Conservation (phyloP, 2,888 invertebrate species). For the Limenitis camilla region DNA sequence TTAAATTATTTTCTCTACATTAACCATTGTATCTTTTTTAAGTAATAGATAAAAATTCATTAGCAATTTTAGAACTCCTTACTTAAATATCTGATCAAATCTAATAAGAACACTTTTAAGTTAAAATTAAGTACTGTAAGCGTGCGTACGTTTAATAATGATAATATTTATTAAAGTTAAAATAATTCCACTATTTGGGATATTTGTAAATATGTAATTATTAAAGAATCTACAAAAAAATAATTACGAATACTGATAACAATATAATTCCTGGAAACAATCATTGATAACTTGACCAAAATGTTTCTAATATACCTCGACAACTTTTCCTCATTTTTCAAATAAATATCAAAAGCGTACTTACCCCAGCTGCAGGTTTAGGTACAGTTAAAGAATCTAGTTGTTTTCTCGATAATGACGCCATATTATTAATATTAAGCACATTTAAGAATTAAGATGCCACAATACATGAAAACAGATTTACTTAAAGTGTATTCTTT, state of each 20-base stretch:
- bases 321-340: conserved; percentile 4
- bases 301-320: conserved; percentile 12
- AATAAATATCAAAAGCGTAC: conserved; percentile 29
- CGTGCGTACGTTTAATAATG: too few species aligned
- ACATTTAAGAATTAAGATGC: conserved; percentile 50
- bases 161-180: too few species aligned
- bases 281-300: not conserved
- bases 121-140: not conserved
- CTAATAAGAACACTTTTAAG: not conserved
- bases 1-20: too few species aligned
- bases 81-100: not conserved
- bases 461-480: conserved; percentile 41
- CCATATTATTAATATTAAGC: conserved; percentile 50
- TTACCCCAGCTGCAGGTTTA: conserved; percentile 49
- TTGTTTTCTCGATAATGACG: conserved; percentile 59
- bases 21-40: too few species aligned
- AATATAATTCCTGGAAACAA: too few species aligned
- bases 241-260: too few species aligned
- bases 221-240: too few species aligned
- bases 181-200: too few species aligned
- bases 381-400: conserved; percentile 29
- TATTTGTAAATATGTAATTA: too few species aligned
- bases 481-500: conserved; percentile 25
- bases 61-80: too few species aligned
- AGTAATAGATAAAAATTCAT: too few species aligned